These are phyloP conservation scores for Oostethus manadensis DNA, from an alignment of 2,113 vertebrate genomes.

Conservation along the genomic window DNA sequence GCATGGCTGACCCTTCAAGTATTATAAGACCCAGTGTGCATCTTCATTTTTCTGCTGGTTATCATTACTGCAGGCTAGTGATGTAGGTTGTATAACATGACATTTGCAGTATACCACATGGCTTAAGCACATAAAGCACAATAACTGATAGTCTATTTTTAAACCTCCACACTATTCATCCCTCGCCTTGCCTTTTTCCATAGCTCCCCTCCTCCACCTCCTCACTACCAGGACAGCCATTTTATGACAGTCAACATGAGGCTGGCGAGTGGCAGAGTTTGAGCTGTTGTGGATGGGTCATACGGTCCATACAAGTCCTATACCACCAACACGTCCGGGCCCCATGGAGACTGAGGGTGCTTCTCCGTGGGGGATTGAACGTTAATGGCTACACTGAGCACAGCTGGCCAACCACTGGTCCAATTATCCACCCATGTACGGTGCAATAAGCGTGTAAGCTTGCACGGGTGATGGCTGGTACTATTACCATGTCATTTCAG, in stretches of 20 bases:
- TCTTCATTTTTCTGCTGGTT: constrained; percentile 17
- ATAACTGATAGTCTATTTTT: constrained; percentile 40
- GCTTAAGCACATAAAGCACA: constrained; percentile 27
- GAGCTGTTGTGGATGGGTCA: constrained; percentile 13
- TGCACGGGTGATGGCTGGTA: background rate
- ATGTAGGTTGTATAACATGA: constrained; percentile 12
- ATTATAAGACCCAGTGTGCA: constrained; percentile 38
- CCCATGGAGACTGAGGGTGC: background rate
- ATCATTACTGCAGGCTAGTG: constrained; percentile 28
- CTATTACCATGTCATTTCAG: constrained; percentile 37
- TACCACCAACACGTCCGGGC: constrained; percentile 6
- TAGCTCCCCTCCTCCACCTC: constrained; percentile 16
- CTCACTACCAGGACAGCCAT: constrained; percentile 25
- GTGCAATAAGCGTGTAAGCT: constrained; percentile 39
- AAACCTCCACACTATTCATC: constrained; percentile 9
- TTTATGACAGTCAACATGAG: constrained; percentile 22
- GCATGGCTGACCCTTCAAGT: constrained; percentile 21
- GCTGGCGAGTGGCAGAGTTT: background rate
- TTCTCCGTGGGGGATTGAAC: constrained; percentile 12
- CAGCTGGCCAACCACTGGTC: constrained; percentile 40
- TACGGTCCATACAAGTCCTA: constrained; percentile 9
- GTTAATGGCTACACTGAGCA: constrained; percentile 30
- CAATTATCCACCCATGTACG: constrained; percentile 8
- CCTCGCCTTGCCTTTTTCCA: background rate
- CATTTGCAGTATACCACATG: background rate